Conservation (phyloP, 2,113 vertebrate genomes). For the Rhea americana region DNA sequence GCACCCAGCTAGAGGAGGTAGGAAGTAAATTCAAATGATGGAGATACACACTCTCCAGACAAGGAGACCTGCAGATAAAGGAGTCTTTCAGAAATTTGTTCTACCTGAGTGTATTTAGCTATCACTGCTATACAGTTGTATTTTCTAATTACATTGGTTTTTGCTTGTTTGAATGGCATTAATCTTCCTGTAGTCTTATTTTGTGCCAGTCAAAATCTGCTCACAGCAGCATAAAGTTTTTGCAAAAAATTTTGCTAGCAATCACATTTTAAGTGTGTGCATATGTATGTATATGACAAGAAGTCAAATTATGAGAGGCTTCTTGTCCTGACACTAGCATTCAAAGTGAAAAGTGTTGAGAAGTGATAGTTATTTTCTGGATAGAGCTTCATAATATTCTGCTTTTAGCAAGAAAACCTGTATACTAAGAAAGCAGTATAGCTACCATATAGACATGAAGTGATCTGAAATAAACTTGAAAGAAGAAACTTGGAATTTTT, state of each 20-base stretch:
- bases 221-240: neutral
- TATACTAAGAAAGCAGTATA: neutral
- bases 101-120: neutral
- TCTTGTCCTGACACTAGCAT: neutral
- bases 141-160: neutral
- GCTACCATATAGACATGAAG: neutral
- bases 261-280: neutral
- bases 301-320: neutral
- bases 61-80: neutral
- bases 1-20: neutral
- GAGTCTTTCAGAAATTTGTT: neutral
- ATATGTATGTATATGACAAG: neutral
- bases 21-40: neutral
- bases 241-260: neutral
- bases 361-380: neutral
- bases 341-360: neutral
- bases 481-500: neutral
- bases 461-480: neutral
- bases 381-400: neutral
- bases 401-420: too few relatives aligned
- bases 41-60: neutral
- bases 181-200: neutral
- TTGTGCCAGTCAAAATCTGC: neutral
- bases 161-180: neutral
- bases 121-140: neutral